phyloP scores from a whole-genome alignment of 1,140 invertebrate species.

The Drosophila neocordata region DNA sequence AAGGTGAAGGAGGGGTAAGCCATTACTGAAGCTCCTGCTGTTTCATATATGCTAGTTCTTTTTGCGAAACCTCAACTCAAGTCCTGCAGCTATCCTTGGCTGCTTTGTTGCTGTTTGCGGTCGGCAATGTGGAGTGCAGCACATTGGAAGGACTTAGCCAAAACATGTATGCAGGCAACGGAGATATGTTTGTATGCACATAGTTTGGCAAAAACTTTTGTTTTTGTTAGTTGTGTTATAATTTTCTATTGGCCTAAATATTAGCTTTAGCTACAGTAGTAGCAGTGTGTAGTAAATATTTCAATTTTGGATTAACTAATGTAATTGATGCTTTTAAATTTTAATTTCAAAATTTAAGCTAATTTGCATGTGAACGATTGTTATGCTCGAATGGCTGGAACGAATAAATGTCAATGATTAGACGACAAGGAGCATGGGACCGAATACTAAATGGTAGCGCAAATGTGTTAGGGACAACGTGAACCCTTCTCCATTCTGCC shows the following conservation, averaged over 20 bases:
- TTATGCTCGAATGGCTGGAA: slow-evolving; percentile 48
- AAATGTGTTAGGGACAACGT: slow-evolving; percentile 68
- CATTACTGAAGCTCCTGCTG: slow-evolving; percentile 8
- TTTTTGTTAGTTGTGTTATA: slow-evolving; percentile 10
- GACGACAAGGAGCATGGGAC: slow-evolving; percentile 39
- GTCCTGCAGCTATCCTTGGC: background rate
- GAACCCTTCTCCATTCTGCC: background rate
- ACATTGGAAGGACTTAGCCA: slow-evolving; percentile 6
- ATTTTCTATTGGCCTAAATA: slow-evolving; percentile 13
- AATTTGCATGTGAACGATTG: slow-evolving; percentile 44
- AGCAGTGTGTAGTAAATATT: slow-evolving; percentile 12
- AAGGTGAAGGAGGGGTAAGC: background rate
- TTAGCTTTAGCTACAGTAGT: background rate
- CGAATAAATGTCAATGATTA: slow-evolving; percentile 80
- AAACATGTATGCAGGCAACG: slow-evolving; percentile 16
- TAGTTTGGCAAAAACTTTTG: background rate
- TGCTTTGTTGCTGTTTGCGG: slow-evolving; percentile 34
- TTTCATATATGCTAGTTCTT: background rate
- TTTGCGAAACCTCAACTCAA: slow-evolving; percentile 7
- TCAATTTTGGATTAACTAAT: slow-evolving; percentile 20
- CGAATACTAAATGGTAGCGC: slow-evolving; percentile 54
- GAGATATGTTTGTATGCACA: no score
- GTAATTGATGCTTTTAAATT: slow-evolving; percentile 26
- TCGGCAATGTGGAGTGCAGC: slow-evolving; percentile 4
- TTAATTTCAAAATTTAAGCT: slow-evolving; percentile 3